These are phyloP conservation scores for Pollenia angustigena DNA, from an alignment of 2,888 invertebrate genomes.

Conservation along the genomic window DNA sequence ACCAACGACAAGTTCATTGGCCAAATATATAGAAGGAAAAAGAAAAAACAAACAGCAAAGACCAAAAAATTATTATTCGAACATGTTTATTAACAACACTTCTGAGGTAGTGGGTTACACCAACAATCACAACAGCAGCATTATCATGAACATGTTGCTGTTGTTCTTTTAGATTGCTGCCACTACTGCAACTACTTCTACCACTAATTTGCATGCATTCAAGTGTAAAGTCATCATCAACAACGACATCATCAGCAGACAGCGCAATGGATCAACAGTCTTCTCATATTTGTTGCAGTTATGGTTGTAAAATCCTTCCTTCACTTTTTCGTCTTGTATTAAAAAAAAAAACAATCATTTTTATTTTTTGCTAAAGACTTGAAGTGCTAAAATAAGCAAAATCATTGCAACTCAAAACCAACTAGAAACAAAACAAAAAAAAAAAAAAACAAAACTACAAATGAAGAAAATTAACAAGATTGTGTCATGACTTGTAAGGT, in stretches of 20 bases:
- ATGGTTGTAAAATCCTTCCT: constrained; percentile 58
- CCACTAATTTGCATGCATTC: constrained; percentile 69
- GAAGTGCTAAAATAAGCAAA: constrained; percentile 52
- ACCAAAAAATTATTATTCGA: constrained; percentile 55
- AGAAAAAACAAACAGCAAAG: not conserved
- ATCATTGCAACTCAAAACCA: not conserved
- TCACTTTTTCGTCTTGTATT: constrained; percentile 35
- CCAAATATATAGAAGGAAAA: constrained; percentile 24
- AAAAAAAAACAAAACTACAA: constrained; percentile 14
- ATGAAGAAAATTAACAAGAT: constrained; percentile 54
- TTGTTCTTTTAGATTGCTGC: constrained; percentile 34
- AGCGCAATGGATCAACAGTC: constrained; percentile 30
- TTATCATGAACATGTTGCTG: constrained; percentile 5
- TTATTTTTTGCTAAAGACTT: constrained; percentile 18
- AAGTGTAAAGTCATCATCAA: constrained; percentile 61
- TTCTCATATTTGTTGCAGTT: constrained; percentile 48
- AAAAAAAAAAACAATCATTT: not conserved
- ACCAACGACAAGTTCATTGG: constrained; percentile 63
- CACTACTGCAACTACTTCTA: constrained; percentile 25
- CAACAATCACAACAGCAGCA: constrained; percentile 1
- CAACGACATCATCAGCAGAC: constrained; percentile 27
- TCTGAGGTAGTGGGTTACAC: constrained; percentile 57
- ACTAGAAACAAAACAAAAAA: not conserved
- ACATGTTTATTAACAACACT: constrained; percentile 72
- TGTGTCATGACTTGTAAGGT: constrained; percentile 65